Base-by-base conservation (phyloP, 2,888 invertebrate genomes). In the Polyommatus iphigenia region DNA sequence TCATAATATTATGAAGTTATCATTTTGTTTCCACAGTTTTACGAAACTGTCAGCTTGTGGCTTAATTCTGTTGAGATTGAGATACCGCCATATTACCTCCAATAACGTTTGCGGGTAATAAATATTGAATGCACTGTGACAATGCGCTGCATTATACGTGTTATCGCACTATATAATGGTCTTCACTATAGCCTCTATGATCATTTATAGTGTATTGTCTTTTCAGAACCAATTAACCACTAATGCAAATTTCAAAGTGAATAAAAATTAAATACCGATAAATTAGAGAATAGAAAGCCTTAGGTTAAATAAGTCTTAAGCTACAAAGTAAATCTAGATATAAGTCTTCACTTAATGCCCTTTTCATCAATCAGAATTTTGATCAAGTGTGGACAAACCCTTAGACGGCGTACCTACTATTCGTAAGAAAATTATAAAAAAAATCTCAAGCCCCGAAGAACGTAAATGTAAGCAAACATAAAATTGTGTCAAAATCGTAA, bases 81-180 rank as follows among this genome's bases (percentile, higher is more conserved):
- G 75, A 75, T 75, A 54, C 18, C 15, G 24, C 24, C 29, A 24
- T 50, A 75, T 75, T 24, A 54, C 54, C 46, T 75, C 20, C 46
- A 50, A 75, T 54, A 75, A 75, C 54, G 18, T 46, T 75, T 54
- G 46, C 50, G 29, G 54, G 75, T 29, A 75, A 50, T 75, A 75
- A 75, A 75, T 75, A 50, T 75, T 54, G 29, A 54, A 75, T 75
- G 75, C 75, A 24, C 15, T 75, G 75, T 54, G 50, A 75, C 29
- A 29, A 75, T 29, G 18, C 32, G 15, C 73, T 73, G 41, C 15
- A 73, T 46, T 41, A 73, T 73, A 24, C n/a, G 10, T 67, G 29
- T 10, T 6, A 29, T 18, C 67, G 29, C 67, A 29, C 67, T 6
- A 67, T 67, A 67, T 29, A 67, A 29, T 32, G 18, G 15, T 67